Percentiles rank a stretch among this genome's conserved stretches.
These are phyloP conservation scores for Parascotia fuliginaria DNA, from an alignment of 2,888 invertebrate genomes.

Conservation along the genomic window DNA sequence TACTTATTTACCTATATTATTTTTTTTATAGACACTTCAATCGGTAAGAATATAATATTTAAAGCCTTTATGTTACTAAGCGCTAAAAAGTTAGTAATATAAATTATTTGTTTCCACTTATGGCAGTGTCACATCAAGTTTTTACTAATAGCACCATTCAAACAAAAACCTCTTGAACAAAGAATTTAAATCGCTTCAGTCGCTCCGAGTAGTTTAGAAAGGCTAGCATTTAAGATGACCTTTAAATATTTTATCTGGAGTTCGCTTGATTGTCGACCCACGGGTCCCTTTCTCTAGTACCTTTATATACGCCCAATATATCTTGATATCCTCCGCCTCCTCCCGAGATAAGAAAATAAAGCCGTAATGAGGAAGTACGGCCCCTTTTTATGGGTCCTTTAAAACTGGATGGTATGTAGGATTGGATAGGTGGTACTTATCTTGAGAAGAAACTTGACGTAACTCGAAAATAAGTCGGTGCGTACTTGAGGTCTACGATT, in stretches of 20 bases:
- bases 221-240: slow-evolving; percentile 69
- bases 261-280: slow-evolving; percentile 79
- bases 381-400: slow-evolving; percentile 62
- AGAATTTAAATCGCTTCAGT: slow-evolving; percentile 71
- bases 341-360: slow-evolving; percentile 54
- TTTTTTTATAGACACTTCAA: neutral
- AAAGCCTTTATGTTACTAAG: neutral
- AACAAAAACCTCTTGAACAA: slow-evolving; percentile 54
- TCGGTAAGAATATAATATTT: no score
- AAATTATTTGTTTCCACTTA: neutral
- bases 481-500: slow-evolving; percentile 63
- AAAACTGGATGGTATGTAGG: slow-evolving; percentile 67
- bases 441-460: slow-evolving; percentile 69
- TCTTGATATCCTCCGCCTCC: slow-evolving; percentile 58
- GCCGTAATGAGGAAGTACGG: slow-evolving; percentile 57
- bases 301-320: slow-evolving; percentile 66
- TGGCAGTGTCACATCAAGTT: slow-evolving; percentile 15
- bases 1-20: neutral
- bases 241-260: slow-evolving; percentile 84
- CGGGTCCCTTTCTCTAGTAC: slow-evolving; percentile 69
- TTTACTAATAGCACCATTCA: slow-evolving; percentile 36
- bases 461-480: slow-evolving; percentile 64
- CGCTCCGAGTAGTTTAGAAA: slow-evolving; percentile 61
- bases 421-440: slow-evolving; percentile 75
- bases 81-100: neutral